phyloP scores from a whole-genome alignment of 2,888 invertebrate species.

The Acanthosoma haemorrhoidale region DNA sequence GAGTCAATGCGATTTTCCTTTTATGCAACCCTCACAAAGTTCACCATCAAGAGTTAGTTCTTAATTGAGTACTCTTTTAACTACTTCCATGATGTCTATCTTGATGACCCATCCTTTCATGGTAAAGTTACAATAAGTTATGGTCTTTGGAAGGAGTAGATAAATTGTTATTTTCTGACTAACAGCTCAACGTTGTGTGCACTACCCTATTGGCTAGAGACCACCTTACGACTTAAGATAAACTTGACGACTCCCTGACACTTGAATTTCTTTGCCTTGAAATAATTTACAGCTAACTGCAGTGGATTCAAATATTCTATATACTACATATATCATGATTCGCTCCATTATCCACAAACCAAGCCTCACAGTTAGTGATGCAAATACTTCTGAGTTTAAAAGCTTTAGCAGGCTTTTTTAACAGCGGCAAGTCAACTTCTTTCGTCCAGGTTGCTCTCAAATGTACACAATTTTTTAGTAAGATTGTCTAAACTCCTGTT shows the following conservation, averaged over 20 bases:
- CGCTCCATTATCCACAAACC: too few species aligned
- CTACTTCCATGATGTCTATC: neutral
- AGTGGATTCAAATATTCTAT: too few species aligned
- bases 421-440: too few species aligned
- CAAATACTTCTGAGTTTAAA: too few species aligned
- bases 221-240: too few species aligned
- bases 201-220: neutral
- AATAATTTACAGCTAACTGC: neutral
- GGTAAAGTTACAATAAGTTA: constrained; percentile 1
- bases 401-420: too few species aligned
- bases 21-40: neutral
- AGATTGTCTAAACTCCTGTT: too few species aligned
- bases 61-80: neutral
- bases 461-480: too few species aligned
- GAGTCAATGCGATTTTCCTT: neutral
- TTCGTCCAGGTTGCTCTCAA: too few species aligned
- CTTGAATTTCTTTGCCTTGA: neutral
- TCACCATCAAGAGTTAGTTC: neutral
- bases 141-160: neutral
- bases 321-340: too few species aligned
- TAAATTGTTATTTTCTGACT: neutral
- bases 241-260: neutral
- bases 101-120: neutral
- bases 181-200: neutral
- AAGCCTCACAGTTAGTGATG: too few species aligned